A percentile compares a stretch with the other conserved stretches of the same genome.
phyloP scores from a whole-genome alignment of 1,140 invertebrate species.

The Atta texana region DNA sequence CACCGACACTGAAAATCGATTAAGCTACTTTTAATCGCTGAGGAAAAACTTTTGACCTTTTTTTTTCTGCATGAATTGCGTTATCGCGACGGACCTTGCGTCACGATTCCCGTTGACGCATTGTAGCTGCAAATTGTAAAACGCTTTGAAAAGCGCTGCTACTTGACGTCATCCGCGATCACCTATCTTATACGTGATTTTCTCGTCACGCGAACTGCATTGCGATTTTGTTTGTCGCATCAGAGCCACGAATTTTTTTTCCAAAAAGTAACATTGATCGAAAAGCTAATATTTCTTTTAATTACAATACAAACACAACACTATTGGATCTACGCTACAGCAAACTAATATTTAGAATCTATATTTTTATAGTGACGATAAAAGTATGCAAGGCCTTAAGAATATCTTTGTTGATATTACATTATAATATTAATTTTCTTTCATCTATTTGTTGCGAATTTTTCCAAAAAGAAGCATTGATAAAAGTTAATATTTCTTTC shows the following conservation, averaged over 20 bases:
- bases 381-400: background rate
- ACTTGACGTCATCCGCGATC: slow-evolving; percentile 67
- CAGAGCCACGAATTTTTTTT: slow-evolving; percentile 51
- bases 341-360: background rate
- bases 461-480: slow-evolving; percentile 63
- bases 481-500: background rate
- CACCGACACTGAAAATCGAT: slow-evolving; percentile 31
- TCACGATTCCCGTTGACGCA: slow-evolving; percentile 54
- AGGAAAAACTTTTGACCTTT: slow-evolving; percentile 44
- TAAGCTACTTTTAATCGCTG: slow-evolving; percentile 34
- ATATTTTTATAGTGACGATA: background rate
- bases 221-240: background rate
- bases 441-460: slow-evolving; percentile 8
- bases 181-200: slow-evolving; percentile 62
- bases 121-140: slow-evolving; percentile 62
- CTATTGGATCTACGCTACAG: too few species aligned
- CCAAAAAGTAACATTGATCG: slow-evolving; percentile 52
- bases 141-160: slow-evolving; percentile 62
- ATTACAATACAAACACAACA: background rate
- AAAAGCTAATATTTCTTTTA: background rate
- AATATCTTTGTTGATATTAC: background rate
- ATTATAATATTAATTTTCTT: background rate
- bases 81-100: slow-evolving; percentile 50
- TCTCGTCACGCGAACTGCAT: slow-evolving; percentile 51
- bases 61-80: slow-evolving; percentile 46